Evolutionary conservation across 2,797 vertebrate genomes (phyloP).

Genomic region (Silurus aristotelis): DNA sequence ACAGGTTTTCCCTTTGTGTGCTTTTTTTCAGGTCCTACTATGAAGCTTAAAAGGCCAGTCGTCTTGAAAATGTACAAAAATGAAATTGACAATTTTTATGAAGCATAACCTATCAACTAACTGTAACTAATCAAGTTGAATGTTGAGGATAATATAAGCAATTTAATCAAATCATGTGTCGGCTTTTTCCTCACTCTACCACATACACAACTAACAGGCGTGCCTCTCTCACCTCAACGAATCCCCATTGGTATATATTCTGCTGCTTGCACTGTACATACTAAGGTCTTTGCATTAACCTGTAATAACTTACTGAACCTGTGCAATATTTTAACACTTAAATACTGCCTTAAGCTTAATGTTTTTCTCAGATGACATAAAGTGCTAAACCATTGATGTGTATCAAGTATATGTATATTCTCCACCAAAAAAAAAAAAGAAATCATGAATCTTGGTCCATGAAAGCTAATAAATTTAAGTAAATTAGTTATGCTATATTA

Average conservation of each 20-base stretch:
- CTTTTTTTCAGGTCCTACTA: conserved; percentile 73
- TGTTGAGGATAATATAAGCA: background rate
- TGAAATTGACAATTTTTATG: conserved; percentile 72
- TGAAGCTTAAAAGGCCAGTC: conserved; percentile 79
- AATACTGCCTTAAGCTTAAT: background rate
- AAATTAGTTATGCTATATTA: background rate
- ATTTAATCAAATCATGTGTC: background rate
- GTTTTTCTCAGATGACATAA: background rate
- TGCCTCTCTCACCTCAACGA: background rate
- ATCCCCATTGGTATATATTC: background rate
- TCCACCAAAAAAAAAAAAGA: too few relatives aligned
- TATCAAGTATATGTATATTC: background rate
- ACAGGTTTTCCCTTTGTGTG: conserved; percentile 12
- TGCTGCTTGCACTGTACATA: conserved; percentile 1
- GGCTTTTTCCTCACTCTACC: conserved; percentile 40
- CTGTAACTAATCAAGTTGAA: background rate
- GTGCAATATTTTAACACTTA: background rate
- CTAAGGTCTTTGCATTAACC: background rate
- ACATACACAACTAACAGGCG: background rate
- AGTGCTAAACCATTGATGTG: background rate
- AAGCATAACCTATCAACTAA: conserved; percentile 35
- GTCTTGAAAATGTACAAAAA: conserved; percentile 78
- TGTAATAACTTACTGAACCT: background rate
- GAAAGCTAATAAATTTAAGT: background rate
- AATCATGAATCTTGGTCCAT: background rate